Evolutionary conservation across 2,888 invertebrate genomes (phyloP), one percentile per base, ranked within the genome.

Genomic region (Dendrolimus houi): DNA sequence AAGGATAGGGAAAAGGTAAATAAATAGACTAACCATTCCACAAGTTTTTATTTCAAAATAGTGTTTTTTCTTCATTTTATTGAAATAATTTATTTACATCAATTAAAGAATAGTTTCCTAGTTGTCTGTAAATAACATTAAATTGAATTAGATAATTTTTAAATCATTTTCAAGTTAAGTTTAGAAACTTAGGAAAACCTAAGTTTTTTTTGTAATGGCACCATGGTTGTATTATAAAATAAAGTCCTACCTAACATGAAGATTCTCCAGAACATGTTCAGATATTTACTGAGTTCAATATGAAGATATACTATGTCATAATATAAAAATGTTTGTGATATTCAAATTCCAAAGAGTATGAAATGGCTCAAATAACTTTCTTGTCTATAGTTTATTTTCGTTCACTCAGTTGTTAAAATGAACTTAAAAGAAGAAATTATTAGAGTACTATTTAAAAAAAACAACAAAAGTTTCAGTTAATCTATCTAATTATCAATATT

Each of bases 141-240:
- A 47, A 47, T 3, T 47, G 47, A 10, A 12, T 10, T 47, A 10
- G 9, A 47, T 10, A 47, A 7, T 47, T 9, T 47, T 47, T 47
- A 8, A 8, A 47, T 10, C 0, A 7, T 47, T 47, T 47, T 47
- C 2, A 47, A 47, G 47, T 10, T 10, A 0, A 47, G 8, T 47
- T 47, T 47, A 10, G 8, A 47, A 57, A 57, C 59, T 60, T 60
- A 57, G 56, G 47, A 9, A 47, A 47, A 10, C 9, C 47, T 12
- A 55, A 47, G 12, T 9, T 47, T 47, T 47, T 60, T 60, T 73
- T 77, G 76, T 84, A 85, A 85, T 87, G 86, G 86, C 87, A 87
- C 82, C 77, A 83, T 83, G 76, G 79, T 85, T 75, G 75, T 60
- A 58, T 64, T 63, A 63, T 63, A 59, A 64, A 63, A 61, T 60